Base-by-base conservation (phyloP, 2,888 invertebrate genomes). In the Leptopilina syphax region DNA sequence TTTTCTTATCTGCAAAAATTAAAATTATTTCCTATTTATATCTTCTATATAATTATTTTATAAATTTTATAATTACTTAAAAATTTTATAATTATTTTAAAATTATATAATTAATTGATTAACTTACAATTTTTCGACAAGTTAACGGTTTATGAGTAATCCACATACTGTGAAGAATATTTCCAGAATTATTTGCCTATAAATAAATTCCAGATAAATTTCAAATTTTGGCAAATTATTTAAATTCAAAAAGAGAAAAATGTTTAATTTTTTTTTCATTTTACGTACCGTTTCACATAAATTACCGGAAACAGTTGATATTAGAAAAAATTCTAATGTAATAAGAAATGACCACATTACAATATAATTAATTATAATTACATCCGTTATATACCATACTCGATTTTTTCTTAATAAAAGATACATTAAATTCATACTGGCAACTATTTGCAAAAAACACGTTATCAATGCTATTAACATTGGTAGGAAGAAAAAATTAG, bases 161-260 rank as follows among this genome's bases (percentile, higher is more conserved):
- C 65, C 65, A 65, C 34, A 65, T 41, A 34, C 34, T 34, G 34
- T 65, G 65, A 27, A 65, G 65, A 13, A 65, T 9, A 34, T 65
- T 65, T 1, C 65, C 65, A 65, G 65, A 13, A 65, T 65, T 41
- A 65, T 65, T 65, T 65, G 65, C 65, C 65, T 65, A 13, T n/a
- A n/a, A 60, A 60, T n/a, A n/a, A n/a, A n/a, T n/a, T n/a, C n/a
- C n/a, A 12, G 5, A 41, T 41, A 41, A 41, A 41, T 41, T 41
- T 3, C 41, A 41, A 41, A 41, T 41, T 41, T 41, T 41, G 3
- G 7, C 8, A 10, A 65, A 65, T 65, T 65, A 10, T 27, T 65
- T 10, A 65, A 27, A 9, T 9, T 65, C 27, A 6, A 27, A 9
- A 27, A 65, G 27, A 65, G 7, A 27, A 65, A 8, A 10, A 27